Evolutionary conservation across 2,888 invertebrate genomes (phyloP).

Genomic region (Hyppa rectilinea): DNA sequence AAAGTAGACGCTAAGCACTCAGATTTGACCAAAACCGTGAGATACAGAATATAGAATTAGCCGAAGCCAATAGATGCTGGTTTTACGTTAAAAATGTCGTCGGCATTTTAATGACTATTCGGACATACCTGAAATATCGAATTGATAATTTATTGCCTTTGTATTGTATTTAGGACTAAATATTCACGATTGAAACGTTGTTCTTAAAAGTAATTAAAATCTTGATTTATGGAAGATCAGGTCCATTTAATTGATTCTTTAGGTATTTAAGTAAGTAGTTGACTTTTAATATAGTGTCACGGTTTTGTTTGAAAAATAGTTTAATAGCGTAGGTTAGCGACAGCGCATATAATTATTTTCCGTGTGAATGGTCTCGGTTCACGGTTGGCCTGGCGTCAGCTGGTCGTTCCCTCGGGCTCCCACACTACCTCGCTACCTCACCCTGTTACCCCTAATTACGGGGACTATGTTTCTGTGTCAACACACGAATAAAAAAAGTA

Average conservation of each 20-base stretch:
- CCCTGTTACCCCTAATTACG: slow-evolving; percentile 81
- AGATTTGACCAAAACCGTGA: slow-evolving; percentile 78
- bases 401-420: slow-evolving; percentile 78
- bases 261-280: slow-evolving; percentile 55
- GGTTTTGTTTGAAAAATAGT: slow-evolving; percentile 49
- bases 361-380: slow-evolving; percentile 75
- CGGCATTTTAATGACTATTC: slow-evolving; percentile 83
- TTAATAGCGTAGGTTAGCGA: slow-evolving; percentile 58
- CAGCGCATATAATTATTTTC: slow-evolving; percentile 72
- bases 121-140: slow-evolving; percentile 85
- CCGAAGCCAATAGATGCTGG: slow-evolving; percentile 75
- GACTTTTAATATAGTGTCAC: slow-evolving; percentile 53
- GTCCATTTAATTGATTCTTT: slow-evolving; percentile 65
- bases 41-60: slow-evolving; percentile 82
- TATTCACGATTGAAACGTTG: slow-evolving; percentile 73
- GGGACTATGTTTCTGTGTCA: slow-evolving; percentile 84
- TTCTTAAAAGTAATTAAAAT: slow-evolving; percentile 75
- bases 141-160: slow-evolving; percentile 85
- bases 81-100: slow-evolving; percentile 81
- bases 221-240: slow-evolving; percentile 75
- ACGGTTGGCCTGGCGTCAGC: slow-evolving; percentile 78
- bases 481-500: slow-evolving; percentile 69
- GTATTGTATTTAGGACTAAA: slow-evolving; percentile 79
- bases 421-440: slow-evolving; percentile 70
- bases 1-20: slow-evolving; percentile 67